phyloP scores from a whole-genome alignment of 2,888 invertebrate species.

The Coleophora flavipennella region DNA sequence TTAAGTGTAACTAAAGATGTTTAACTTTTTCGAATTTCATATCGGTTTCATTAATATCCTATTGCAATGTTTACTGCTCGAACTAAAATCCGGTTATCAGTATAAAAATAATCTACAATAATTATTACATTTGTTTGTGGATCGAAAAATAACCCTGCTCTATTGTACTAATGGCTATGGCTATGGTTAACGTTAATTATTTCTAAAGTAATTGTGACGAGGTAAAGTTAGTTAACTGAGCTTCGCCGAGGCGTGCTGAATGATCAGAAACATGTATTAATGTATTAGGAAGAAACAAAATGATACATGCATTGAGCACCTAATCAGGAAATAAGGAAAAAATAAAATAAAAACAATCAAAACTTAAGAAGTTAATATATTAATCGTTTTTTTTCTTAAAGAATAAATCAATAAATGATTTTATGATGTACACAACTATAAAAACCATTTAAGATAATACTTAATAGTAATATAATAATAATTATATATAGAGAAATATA shows the following conservation, averaged over 20 bases:
- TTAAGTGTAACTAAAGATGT: slow-evolving; percentile 55
- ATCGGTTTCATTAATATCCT: slow-evolving; percentile 44
- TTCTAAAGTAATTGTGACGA: slow-evolving; percentile 67
- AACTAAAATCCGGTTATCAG: slow-evolving; percentile 69
- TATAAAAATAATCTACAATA: slow-evolving; percentile 69
- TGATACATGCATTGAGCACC: slow-evolving; percentile 39
- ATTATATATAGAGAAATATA: slow-evolving; percentile 73
- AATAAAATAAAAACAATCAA: slow-evolving; percentile 62
- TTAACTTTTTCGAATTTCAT: slow-evolving; percentile 56
- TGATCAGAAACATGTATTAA: slow-evolving; percentile 34
- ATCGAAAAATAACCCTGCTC: slow-evolving; percentile 73
- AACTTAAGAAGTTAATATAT: slow-evolving; percentile 73
- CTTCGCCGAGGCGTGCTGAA: slow-evolving; percentile 42
- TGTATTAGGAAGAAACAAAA: slow-evolving; percentile 37
- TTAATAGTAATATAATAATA: slow-evolving; percentile 72
- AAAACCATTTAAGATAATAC: slow-evolving; percentile 72
- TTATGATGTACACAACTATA: slow-evolving; percentile 73
- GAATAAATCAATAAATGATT: slow-evolving; percentile 72
- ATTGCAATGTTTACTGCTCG: slow-evolving; percentile 59
- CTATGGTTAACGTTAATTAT: slow-evolving; percentile 71
- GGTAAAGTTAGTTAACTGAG: slow-evolving; percentile 68
- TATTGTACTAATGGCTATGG: slow-evolving; percentile 70
- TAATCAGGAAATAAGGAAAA: slow-evolving; percentile 44
- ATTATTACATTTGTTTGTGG: slow-evolving; percentile 56
- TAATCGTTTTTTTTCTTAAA: slow-evolving; percentile 70